Conservation (phyloP, 2,113 vertebrate genomes). For the Phalacrocorax pelagicus region DNA sequence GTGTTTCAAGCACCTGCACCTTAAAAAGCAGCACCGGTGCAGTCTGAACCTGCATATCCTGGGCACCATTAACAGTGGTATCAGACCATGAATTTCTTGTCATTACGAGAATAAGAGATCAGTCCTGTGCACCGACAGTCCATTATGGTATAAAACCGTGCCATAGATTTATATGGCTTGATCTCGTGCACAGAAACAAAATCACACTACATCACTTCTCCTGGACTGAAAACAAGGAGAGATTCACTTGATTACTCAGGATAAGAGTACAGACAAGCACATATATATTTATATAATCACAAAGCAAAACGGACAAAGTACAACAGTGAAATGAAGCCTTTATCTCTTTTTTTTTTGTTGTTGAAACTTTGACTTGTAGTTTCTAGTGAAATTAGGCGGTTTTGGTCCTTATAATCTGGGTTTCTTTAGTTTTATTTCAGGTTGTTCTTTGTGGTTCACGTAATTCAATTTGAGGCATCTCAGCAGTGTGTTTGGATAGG, state of each 20-base stretch:
- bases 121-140: not conserved
- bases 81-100: not conserved
- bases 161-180: not conserved
- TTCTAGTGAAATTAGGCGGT: not conserved
- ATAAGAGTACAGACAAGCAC: not conserved
- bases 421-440: not conserved
- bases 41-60: not conserved
- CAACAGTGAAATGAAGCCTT: not conserved
- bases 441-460: not conserved
- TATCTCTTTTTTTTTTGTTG: not conserved
- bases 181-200: not conserved
- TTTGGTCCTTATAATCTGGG: not conserved
- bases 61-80: not conserved
- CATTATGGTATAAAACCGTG: not conserved
- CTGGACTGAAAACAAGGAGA: not conserved
- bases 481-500: not conserved
- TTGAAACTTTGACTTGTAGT: not conserved
- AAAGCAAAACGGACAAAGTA: not conserved
- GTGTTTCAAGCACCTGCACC: not conserved
- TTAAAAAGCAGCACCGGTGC: not conserved
- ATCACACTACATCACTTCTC: not conserved
- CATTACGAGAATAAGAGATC: not conserved
- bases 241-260: not conserved
- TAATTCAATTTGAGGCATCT: not conserved
- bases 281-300: not conserved